Evolutionary conservation across 2,888 invertebrate species (phyloP), one percentile per base, ranked within the genome.

Genomic region (Hermodice carunculata): DNA sequence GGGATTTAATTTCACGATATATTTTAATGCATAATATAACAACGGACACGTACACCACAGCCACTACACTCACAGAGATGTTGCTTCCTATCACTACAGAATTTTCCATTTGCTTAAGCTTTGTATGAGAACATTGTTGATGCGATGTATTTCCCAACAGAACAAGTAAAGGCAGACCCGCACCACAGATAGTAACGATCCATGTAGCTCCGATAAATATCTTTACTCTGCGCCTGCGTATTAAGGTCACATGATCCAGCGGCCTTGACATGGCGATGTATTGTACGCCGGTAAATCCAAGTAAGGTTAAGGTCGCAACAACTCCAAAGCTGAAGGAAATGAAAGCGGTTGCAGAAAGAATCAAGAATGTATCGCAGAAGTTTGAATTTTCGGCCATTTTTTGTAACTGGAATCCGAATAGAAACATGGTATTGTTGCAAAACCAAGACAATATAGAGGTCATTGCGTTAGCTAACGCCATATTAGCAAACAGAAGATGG

Each of bases 241-340:
- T 51, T 17, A 67, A 43, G 24, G 4, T 44, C 24, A 31, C 29
- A 28, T 73, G 65, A 4, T 66, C 49, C 42, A 73, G 54, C 3
- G 73, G 73, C 8, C 52, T 37, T 34, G 69, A 67, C 5, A 73
- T 64, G 56, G 71, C 71, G 17, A 67, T 53, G 49, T 63, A 73
- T 57, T 73, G 73, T 24, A 66, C 62, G 14, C 57, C 40, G 34
- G 67, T 56, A 40, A 73, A 70, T n/a, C 68, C 73, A 3, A 73
- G 53, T 57, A 73, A 61, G 4, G 66, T 67, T 11, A 71, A 46
- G 6, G 61, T 61, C 46, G 61, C 64, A 8, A 71, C 46, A n/a
- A 69, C 22, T 6, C 66, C 69, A 34, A 67, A 64, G 5, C 64
- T 48, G 3, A 57, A 54, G 0, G 65, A 59, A 24, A 69, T 58